phyloP scores from a whole-genome alignment of 2,888 invertebrate genomes.

The Baronia brevicornis region DNA sequence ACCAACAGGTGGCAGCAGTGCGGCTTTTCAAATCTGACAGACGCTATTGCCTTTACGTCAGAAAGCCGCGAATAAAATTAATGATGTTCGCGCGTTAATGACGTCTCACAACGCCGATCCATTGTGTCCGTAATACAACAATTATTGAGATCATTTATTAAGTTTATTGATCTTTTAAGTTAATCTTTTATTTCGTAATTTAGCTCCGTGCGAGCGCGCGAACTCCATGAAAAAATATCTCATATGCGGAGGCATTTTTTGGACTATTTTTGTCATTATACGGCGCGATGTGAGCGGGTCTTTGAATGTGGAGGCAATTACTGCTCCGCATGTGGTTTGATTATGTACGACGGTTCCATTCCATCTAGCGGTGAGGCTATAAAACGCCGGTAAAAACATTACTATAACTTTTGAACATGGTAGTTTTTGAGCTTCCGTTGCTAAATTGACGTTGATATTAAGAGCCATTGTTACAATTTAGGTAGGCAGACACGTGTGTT shows the following conservation, averaged over 20 bases:
- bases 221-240: constrained; percentile 70
- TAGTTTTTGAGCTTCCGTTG: constrained; percentile 70
- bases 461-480: constrained; percentile 55
- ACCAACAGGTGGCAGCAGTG: constrained; percentile 73
- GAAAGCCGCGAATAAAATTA: constrained; percentile 75
- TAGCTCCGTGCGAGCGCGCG: constrained; percentile 69
- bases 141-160: constrained; percentile 77
- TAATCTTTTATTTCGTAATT: constrained; percentile 77
- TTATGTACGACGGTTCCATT: constrained; percentile 66
- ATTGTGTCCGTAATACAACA: constrained; percentile 76
- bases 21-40: constrained; percentile 73
- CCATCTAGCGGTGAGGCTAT: constrained; percentile 62
- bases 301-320: constrained; percentile 75
- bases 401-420: constrained; percentile 55
- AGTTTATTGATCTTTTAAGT: constrained; percentile 76
- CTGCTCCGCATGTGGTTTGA: constrained; percentile 74
- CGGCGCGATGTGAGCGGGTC: constrained; percentile 72
- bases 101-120: constrained; percentile 73
- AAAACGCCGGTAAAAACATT: constrained; percentile 62
- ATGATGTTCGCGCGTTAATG: constrained; percentile 75
- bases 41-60: constrained; percentile 73
- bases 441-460: constrained; percentile 64
- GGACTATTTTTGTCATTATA: constrained; percentile 76
- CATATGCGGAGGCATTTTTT: constrained; percentile 72
- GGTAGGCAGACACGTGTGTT: constrained; percentile 24